A percentile compares a stretch with the other conserved stretches of the same genome.
These are phyloP conservation scores for Typhlichthys eigenmanni DNA, from an alignment of 2,797 vertebrate genomes.

Conservation along the genomic window DNA sequence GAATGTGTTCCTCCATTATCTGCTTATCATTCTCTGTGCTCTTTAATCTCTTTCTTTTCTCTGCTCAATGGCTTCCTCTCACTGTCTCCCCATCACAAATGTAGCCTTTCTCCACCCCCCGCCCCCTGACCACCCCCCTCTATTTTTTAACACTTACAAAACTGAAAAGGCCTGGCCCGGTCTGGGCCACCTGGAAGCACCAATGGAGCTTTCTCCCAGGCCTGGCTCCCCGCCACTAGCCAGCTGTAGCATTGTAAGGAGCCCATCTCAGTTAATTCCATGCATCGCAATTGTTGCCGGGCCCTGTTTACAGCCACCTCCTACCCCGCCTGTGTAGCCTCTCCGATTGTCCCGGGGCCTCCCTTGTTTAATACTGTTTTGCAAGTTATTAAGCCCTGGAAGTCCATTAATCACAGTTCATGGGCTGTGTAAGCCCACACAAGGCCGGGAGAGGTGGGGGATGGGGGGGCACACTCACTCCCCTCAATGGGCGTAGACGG, in stretches of 20 bases:
- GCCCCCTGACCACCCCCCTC: conserved; percentile 52
- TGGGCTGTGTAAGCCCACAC: conserved; percentile 88
- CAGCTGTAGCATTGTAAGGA: conserved; percentile 92
- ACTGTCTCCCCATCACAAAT: conserved; percentile 82
- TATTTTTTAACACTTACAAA: conserved; percentile 88
- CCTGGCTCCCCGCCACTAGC: conserved; percentile 85
- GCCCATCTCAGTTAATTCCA: conserved; percentile 86
- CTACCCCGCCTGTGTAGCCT: conserved; percentile 80
- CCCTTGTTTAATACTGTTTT: conserved; percentile 93
- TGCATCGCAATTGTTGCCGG: conserved; percentile 84
- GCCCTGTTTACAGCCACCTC: conserved; percentile 86
- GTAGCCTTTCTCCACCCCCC: conserved; percentile 69
- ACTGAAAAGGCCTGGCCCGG: conserved; percentile 86
- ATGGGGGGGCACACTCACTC: conserved; percentile 84
- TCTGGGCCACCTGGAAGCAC: conserved; percentile 88
- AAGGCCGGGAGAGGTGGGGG: conserved; percentile 80
- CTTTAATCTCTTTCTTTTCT: conserved; percentile 91
- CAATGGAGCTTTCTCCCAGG: conserved; percentile 80
- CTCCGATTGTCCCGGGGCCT: conserved; percentile 85
- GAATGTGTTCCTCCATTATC: conserved; percentile 86
- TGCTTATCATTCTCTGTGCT: conserved; percentile 88
- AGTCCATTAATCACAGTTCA: conserved; percentile 95
- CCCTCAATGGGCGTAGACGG: conserved; percentile 87
- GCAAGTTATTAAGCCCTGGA: conserved; percentile 93
- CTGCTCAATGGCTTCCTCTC: conserved; percentile 86